Conservation (phyloP, 1,140 invertebrate species). For the Drosophila burlai region DNA sequence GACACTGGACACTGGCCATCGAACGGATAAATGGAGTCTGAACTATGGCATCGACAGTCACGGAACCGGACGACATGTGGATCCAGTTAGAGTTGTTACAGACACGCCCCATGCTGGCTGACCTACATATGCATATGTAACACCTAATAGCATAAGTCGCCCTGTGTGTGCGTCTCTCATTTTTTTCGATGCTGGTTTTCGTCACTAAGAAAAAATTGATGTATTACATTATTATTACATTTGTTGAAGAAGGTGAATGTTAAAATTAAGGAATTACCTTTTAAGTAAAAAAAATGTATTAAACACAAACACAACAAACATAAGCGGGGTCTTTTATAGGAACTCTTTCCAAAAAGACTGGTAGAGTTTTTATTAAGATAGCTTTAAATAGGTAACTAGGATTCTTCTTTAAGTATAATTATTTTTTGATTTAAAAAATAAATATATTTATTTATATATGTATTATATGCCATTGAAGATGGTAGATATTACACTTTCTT, state of each 20-base stretch:
- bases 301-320: too few species aligned
- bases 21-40: constrained; percentile 36
- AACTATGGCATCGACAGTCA: constrained; percentile 55
- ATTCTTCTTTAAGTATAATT: too few species aligned
- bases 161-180: constrained; percentile 18
- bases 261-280: too few species aligned
- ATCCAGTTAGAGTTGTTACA: constrained; percentile 56
- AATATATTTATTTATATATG: too few species aligned
- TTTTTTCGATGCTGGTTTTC: constrained; percentile 32
- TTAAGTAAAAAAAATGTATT: too few species aligned
- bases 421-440: too few species aligned
- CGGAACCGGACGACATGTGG: constrained; percentile 73
- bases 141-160: constrained; percentile 49
- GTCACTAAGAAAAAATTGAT: constrained; percentile 2
- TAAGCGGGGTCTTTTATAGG: too few species aligned
- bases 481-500: too few species aligned
- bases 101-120: constrained; percentile 46
- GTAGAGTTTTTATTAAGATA: too few species aligned
- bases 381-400: too few species aligned
- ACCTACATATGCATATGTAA: constrained; percentile 76
- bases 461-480: too few species aligned
- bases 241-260: neutral
- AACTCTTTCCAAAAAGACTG: too few species aligned
- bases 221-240: neutral
- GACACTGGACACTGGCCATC: neutral